These are phyloP conservation scores for Indicator maculatus DNA, from an alignment of 2,113 vertebrate species.

Conservation along the genomic window DNA sequence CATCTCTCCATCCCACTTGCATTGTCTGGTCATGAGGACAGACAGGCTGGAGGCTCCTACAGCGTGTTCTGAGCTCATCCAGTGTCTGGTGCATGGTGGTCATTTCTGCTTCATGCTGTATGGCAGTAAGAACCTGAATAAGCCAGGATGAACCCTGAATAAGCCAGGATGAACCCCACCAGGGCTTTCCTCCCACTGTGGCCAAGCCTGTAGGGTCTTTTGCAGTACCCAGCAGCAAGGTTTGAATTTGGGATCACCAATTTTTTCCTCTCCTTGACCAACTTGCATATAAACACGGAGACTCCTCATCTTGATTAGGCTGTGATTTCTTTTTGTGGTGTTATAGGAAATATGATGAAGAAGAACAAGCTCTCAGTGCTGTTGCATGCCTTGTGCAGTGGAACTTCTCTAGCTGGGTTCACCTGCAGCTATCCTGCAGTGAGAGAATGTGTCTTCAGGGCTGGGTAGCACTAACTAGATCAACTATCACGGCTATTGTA, in stretches of 20 bases:
- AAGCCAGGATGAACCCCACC: neutral
- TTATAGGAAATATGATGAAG: neutral
- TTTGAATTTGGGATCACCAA: neutral
- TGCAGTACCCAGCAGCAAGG: neutral
- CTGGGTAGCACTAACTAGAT: neutral
- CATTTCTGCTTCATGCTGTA: too few relatives aligned
- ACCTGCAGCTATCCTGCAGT: neutral
- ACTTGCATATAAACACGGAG: neutral
- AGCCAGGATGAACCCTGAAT: neutral
- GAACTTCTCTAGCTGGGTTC: neutral
- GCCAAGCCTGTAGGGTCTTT: neutral
- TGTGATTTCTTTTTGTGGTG: neutral
- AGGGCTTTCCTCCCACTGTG: neutral
- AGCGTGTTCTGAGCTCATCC: rapidly evolving
- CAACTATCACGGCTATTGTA: neutral
- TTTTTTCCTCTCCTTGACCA: neutral
- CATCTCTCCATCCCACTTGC: neutral
- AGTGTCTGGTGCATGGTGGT: neutral
- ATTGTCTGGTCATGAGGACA: neutral
- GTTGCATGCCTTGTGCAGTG: neutral
- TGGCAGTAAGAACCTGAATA: neutral
- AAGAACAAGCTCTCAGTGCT: neutral
- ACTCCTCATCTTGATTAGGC: neutral
- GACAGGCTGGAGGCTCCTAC: neutral
- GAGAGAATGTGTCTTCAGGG: neutral